These are phyloP conservation scores for Apostichopus japonicus DNA, from an alignment of 35 echinoderm and acorn worm genomes.

Conservation along the genomic window DNA sequence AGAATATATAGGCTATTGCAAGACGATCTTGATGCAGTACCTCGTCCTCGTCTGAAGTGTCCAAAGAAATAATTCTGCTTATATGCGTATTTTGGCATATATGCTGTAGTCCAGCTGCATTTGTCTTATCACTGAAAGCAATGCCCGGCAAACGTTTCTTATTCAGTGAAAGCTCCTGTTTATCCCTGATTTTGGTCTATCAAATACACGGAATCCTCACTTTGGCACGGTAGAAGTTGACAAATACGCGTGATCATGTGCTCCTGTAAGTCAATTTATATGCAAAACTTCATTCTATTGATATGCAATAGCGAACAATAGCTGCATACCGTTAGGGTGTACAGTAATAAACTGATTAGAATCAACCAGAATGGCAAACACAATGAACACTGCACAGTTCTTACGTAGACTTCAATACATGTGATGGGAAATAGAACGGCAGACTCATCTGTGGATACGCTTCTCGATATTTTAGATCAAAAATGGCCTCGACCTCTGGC, in stretches of 20 bases:
- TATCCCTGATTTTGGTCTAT: no score
- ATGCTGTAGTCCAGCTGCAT: no score
- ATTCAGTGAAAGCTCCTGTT: no score
- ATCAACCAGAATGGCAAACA: background rate
- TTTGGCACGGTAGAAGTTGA: no score
- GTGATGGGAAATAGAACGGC: background rate
- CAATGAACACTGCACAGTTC: background rate
- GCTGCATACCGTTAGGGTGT: background rate
- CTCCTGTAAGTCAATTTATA: background rate
- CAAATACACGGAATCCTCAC: no score
- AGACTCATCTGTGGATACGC: background rate
- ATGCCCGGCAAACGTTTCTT: no score
- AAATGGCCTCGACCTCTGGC: constrained; percentile 29
- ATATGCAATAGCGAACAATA: background rate
- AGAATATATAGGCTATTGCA: no score
- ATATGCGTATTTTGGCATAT: no score
- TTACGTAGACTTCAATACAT: background rate
- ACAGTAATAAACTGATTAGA: background rate
- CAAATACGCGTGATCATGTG: background rate
- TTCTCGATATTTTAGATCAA: constrained; percentile 45
- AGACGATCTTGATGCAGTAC: no score
- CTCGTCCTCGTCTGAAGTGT: no score
- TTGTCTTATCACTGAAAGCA: no score
- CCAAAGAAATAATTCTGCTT: no score
- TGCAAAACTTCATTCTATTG: background rate